Conservation (phyloP, 2,797 vertebrate species). For the Amniataba percoides region DNA sequence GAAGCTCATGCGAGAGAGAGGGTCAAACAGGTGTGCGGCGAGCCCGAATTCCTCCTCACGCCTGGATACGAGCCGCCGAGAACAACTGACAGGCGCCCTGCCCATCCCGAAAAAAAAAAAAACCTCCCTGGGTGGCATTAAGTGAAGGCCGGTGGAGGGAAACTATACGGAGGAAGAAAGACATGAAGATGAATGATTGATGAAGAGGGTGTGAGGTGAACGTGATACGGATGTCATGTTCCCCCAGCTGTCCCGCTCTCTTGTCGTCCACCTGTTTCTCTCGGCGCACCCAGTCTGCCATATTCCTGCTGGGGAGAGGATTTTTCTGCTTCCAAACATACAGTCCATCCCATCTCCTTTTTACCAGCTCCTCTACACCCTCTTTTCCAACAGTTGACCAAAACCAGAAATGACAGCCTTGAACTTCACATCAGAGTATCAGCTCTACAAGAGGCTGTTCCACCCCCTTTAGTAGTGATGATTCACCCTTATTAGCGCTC, state of each 20-base stretch:
- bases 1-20: neutral
- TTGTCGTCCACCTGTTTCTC: constrained; percentile 60
- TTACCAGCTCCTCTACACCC: neutral
- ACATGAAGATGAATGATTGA: constrained; percentile 47
- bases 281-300: constrained; percentile 21
- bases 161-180: neutral
- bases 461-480: neutral
- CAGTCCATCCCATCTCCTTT: neutral
- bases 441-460: neutral
- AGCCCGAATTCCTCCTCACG: constrained; percentile 33
- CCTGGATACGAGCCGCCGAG: constrained; percentile 33
- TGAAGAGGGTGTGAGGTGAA: constrained; percentile 45
- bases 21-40: constrained; percentile 47
- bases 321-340: neutral
- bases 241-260: constrained; percentile 62
- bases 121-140: neutral
- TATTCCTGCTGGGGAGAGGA: constrained; percentile 6
- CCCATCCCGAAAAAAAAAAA: constrained; percentile 1
- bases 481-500: constrained; percentile 13
- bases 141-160: constrained; percentile 15
- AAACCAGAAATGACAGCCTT: constrained; percentile 13
- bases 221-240: constrained; percentile 39
- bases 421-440: constrained; percentile 11
- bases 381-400: neutral
- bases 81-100: constrained; percentile 46